phyloP scores from a whole-genome alignment of 2,888 invertebrate species.

The Elaeidobius kamerunicus region DNA sequence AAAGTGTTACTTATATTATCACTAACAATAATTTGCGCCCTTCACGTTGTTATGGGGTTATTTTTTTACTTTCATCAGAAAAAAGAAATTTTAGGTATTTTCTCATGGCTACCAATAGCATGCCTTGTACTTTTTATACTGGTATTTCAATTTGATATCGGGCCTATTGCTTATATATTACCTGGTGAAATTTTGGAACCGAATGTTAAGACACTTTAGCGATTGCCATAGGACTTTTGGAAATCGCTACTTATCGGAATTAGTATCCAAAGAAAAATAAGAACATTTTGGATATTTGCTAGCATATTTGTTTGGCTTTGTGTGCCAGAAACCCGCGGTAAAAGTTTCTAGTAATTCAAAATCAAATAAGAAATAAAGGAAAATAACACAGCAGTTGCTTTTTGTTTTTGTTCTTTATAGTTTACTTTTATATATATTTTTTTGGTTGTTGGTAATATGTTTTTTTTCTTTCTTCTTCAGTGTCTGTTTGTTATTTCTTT shows the following conservation, averaged over 20 bases:
- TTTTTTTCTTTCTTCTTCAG: too few relatives aligned
- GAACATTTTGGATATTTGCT: neutral
- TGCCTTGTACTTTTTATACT: constrained; percentile 68
- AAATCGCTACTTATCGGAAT: neutral
- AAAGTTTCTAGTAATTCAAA: neutral
- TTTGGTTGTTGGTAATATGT: too few relatives aligned
- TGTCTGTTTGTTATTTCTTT: too few relatives aligned
- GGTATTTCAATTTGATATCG: constrained; percentile 67
- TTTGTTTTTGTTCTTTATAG: too few relatives aligned
- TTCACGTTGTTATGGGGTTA: constrained; percentile 43
- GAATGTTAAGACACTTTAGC: constrained; percentile 60
- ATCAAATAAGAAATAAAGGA: neutral
- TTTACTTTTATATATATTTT: too few relatives aligned
- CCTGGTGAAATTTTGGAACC: constrained; percentile 79
- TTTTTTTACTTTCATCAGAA: constrained; percentile 34
- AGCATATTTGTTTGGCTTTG: neutral
- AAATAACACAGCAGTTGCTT: too few relatives aligned
- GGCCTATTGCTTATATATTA: constrained; percentile 77
- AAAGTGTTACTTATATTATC: constrained; percentile 68
- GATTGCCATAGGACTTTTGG: constrained; percentile 26
- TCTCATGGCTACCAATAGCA: constrained; percentile 68
- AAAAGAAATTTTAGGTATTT: constrained; percentile 32
- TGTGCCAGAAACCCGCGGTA: neutral
- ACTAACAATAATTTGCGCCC: constrained; percentile 60
- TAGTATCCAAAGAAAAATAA: neutral